These are phyloP conservation scores for Leptopilina syphax DNA, from an alignment of 2,888 invertebrate genomes.

Conservation along the genomic window DNA sequence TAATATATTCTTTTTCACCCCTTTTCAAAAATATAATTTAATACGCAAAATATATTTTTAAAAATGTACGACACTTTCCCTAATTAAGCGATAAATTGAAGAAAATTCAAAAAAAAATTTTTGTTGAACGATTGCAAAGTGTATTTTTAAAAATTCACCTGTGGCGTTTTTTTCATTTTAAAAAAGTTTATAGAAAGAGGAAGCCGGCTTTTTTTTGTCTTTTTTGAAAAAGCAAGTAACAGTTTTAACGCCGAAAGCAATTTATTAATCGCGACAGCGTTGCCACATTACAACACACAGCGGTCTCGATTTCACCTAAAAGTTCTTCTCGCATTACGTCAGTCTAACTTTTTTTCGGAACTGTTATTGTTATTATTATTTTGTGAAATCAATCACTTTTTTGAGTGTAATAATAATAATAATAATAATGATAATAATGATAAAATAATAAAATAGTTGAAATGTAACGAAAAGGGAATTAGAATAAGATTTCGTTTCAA, in stretches of 20 bases:
- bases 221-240: background rate
- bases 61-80: background rate
- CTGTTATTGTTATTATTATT: background rate
- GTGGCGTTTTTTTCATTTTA: background rate
- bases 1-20: background rate
- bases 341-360: background rate
- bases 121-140: no score
- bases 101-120: no score
- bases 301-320: conserved; percentile 24
- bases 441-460: no score
- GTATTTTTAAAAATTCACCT: no score
- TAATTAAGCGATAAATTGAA: no score
- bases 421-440: no score
- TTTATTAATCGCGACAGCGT: conserved; percentile 32
- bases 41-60: background rate
- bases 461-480: no score
- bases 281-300: conserved; percentile 19
- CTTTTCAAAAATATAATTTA: background rate
- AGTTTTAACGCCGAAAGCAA: conserved; percentile 26
- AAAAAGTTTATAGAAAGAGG: background rate
- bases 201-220: background rate
- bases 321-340: conserved; percentile 13
- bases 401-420: no score
- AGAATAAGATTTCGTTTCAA: no score
- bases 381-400: background rate